Evolutionary conservation across 2,113 vertebrate genomes (phyloP).

Genomic region (Sorex araneus): DNA sequence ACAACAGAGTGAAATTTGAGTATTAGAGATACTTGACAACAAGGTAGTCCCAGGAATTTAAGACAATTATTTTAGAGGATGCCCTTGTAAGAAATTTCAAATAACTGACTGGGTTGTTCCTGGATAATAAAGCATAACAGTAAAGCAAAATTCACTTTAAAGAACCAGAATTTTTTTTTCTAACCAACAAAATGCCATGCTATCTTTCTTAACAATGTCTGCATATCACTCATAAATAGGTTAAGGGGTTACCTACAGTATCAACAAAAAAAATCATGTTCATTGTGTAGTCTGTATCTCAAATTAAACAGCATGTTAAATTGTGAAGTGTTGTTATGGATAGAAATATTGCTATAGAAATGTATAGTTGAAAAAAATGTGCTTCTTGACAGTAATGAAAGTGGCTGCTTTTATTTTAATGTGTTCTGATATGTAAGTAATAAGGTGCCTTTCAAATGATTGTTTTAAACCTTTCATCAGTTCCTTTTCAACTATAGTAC

Average conservation of each 20-base stretch:
- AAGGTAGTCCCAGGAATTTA: neutral
- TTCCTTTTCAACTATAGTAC: conserved; percentile 57
- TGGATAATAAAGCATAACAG: neutral
- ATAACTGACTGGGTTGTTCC: neutral
- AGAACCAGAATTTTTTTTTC: neutral
- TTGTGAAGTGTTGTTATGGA: conserved; percentile 61
- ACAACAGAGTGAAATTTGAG: neutral
- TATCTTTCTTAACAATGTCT: conserved; percentile 2
- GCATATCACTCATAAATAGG: neutral
- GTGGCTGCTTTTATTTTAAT: conserved; percentile 71
- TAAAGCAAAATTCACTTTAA: conserved; percentile 1
- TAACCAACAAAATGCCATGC: neutral
- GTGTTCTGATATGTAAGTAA: conserved; percentile 73
- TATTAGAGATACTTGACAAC: neutral
- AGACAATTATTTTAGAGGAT: neutral
- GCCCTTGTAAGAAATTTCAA: neutral
- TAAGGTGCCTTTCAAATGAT: conserved; percentile 73
- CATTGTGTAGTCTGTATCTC: neutral
- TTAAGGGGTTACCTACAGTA: conserved; percentile 40
- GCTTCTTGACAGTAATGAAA: conserved; percentile 67
- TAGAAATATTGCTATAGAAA: conserved; percentile 75
- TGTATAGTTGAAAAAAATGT: conserved; percentile 55
- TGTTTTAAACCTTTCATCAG: conserved; percentile 71
- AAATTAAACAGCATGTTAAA: conserved; percentile 52
- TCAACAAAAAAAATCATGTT: conserved; percentile 45